These are phyloP conservation scores for Nettapus auritus DNA, from an alignment of 2,113 vertebrate genomes.

Conservation along the genomic window DNA sequence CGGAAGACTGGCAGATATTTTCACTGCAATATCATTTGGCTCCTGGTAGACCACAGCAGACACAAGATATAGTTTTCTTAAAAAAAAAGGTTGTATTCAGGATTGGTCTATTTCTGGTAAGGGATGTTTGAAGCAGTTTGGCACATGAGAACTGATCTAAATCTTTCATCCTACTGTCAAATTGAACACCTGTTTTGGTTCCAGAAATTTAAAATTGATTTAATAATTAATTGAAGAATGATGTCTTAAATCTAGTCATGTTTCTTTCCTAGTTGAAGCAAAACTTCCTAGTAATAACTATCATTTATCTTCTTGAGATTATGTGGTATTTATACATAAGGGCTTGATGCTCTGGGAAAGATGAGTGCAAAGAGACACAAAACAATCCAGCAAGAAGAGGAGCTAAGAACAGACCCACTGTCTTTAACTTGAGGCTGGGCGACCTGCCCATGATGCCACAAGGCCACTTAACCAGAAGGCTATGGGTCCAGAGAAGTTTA, in stretches of 20 bases:
- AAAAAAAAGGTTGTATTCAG: neutral
- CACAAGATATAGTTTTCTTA: neutral
- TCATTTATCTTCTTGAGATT: neutral
- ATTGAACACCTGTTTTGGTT: neutral
- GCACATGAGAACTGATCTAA: neutral
- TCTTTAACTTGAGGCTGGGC: neutral
- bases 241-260: neutral
- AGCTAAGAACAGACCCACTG: neutral
- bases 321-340: neutral
- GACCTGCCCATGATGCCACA: neutral
- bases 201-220: neutral
- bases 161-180: neutral
- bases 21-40: neutral
- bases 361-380: rapidly evolving
- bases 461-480: neutral
- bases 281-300: neutral
- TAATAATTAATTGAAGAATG: neutral
- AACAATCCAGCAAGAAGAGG: neutral
- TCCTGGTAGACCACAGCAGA: neutral
- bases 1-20: neutral
- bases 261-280: neutral
- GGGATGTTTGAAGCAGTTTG: neutral
- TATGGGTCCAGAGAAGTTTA: neutral
- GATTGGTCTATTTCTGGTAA: neutral
- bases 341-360: neutral